Evolutionary conservation across 2,888 invertebrate species (phyloP).

Genomic region (Calameuta filiformis): DNA sequence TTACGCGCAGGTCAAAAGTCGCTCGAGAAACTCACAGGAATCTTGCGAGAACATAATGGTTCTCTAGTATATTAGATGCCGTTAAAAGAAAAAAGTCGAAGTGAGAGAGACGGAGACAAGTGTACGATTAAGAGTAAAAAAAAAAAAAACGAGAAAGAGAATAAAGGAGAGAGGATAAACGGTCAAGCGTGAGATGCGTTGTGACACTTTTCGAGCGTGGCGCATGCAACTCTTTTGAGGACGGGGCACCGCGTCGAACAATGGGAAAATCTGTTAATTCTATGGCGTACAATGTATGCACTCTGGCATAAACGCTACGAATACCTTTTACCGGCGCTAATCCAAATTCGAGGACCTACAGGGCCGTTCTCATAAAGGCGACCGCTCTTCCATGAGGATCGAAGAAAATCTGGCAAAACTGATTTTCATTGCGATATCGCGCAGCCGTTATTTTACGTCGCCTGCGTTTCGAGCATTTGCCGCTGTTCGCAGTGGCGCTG

Average conservation of each 20-base stretch:
- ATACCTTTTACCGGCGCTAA: conserved; percentile 63
- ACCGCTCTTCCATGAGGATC: conserved; percentile 54
- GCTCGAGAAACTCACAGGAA: too few relatives aligned
- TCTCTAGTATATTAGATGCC: too few relatives aligned
- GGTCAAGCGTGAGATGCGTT: conserved; percentile 47
- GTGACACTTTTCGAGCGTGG: conserved; percentile 36
- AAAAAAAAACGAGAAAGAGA: too few relatives aligned
- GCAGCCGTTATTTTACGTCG: conserved; percentile 13
- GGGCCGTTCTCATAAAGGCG: conserved; percentile 48
- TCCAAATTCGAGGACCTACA: conserved; percentile 49
- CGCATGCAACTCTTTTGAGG: conserved; percentile 6
- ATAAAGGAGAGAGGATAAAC: conserved; percentile 9
- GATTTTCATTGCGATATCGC: conserved; percentile 58
- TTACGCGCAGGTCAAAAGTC: too few relatives aligned
- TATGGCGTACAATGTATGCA: conserved; percentile 51
- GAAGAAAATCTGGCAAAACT: conserved; percentile 35
- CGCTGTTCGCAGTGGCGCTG: conserved; percentile 28
- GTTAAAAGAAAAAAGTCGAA: too few relatives aligned
- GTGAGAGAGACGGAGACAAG: too few relatives aligned
- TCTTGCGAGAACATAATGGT: too few relatives aligned
- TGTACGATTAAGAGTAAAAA: too few relatives aligned
- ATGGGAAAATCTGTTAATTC: conserved; percentile 60
- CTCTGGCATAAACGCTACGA: conserved; percentile 54
- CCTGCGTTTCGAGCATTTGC: conserved; percentile 40
- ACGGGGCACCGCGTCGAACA: conserved; percentile 33